Evolutionary conservation across 2,888 invertebrate genomes (phyloP).

Genomic region (Cryptosula pallasiana): DNA sequence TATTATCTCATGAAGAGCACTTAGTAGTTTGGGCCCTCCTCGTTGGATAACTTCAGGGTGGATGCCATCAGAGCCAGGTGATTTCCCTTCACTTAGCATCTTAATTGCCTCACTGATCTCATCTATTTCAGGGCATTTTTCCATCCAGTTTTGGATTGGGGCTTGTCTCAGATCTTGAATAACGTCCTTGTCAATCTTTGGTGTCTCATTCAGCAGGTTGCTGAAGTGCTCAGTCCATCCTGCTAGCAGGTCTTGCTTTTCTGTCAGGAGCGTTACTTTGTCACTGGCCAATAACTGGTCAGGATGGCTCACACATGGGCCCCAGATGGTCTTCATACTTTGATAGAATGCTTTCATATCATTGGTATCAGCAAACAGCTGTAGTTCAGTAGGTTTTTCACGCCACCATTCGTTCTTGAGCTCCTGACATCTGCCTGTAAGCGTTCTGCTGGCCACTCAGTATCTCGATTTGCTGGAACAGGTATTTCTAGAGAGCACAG

Average conservation of each 20-base stretch:
- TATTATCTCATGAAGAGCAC: too few relatives aligned
- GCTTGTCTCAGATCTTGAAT: conserved; percentile 7
- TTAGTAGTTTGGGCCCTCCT: too few relatives aligned
- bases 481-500: background rate
- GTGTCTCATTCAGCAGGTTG: conserved; percentile 15
- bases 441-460: background rate
- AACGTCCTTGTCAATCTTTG: background rate
- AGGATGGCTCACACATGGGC: background rate
- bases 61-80: conserved; percentile 6
- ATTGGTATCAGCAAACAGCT: conserved; percentile 8
- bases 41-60: too few relatives aligned
- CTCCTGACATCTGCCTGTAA: conserved; percentile 15
- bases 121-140: conserved; percentile 12
- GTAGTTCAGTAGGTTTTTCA: conserved; percentile 17
- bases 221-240: conserved; percentile 9
- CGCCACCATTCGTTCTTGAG: conserved; percentile 22
- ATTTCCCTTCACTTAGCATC: conserved; percentile 2
- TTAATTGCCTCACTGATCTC: background rate
- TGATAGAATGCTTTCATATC: conserved; percentile 10
- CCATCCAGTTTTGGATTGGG: conserved; percentile 17
- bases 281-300: conserved; percentile 20
- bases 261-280: background rate
- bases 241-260: background rate
- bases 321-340: conserved; percentile 20
- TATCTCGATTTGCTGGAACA: conserved; percentile 8